These are phyloP conservation scores for Salticus scenicus DNA, from an alignment of 2,888 invertebrate genomes.

Conservation along the genomic window DNA sequence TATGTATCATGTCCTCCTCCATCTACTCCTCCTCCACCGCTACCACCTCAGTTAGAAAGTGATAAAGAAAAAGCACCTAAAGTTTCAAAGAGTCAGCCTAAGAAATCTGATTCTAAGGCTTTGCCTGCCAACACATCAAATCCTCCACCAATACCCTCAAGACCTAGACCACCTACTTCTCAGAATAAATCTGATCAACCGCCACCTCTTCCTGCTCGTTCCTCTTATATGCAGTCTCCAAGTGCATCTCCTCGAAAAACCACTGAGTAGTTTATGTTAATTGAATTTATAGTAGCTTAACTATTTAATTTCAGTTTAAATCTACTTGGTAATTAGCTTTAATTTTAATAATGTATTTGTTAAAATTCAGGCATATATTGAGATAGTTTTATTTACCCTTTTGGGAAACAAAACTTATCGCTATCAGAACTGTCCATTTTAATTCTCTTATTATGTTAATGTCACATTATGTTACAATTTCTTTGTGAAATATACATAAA, in stretches of 20 bases:
- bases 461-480: too few species aligned
- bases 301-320: too few species aligned
- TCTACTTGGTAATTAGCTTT: too few species aligned
- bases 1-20: constrained; percentile 68
- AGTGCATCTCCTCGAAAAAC: constrained; percentile 19
- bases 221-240: constrained; percentile 23
- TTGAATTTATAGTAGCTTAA: background rate
- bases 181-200: constrained; percentile 21
- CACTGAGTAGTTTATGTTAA: background rate
- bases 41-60: constrained; percentile 69
- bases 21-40: constrained; percentile 55
- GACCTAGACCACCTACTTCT: constrained; percentile 31
- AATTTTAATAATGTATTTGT: too few species aligned
- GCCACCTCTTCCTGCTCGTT: constrained; percentile 40
- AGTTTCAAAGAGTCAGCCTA: constrained; percentile 77
- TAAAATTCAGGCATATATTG: too few species aligned
- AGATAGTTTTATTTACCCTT: too few species aligned
- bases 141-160: constrained; percentile 69
- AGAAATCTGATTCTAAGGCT: constrained; percentile 74
- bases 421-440: too few species aligned
- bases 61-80: constrained; percentile 69
- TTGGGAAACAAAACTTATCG: too few species aligned
- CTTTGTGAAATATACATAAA: too few species aligned
- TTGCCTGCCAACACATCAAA: constrained; percentile 78
- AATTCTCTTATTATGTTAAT: too few species aligned